Conservation (phyloP, 1,140 invertebrate species). For the Phymastichus coffea region DNA sequence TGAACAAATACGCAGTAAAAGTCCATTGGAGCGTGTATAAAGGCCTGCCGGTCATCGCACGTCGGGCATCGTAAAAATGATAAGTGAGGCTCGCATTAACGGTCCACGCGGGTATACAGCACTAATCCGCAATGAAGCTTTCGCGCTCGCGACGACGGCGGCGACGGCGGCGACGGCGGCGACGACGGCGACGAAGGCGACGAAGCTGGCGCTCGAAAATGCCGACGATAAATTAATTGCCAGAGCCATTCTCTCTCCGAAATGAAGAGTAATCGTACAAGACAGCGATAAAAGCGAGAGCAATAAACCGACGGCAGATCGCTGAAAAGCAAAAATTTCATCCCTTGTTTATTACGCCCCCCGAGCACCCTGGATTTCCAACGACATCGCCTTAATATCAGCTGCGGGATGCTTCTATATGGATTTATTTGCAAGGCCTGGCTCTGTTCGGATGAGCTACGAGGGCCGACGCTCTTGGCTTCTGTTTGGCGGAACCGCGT, state of each 20-base stretch:
- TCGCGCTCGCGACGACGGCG: no score
- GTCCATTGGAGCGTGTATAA: constrained; percentile 9
- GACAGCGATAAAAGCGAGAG: neutral
- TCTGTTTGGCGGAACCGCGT: no score
- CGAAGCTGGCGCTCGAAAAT: constrained; percentile 21
- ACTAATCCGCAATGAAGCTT: constrained; percentile 24
- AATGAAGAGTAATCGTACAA: constrained; percentile 22
- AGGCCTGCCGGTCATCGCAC: neutral
- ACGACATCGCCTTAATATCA: no score
- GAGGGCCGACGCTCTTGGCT: no score
- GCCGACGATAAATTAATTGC: constrained; percentile 25
- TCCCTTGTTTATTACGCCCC: no score
- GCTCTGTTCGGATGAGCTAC: no score
- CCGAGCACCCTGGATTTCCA: no score
- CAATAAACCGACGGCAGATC: neutral
- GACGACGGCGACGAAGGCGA: no score
- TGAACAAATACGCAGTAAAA: constrained; percentile 17
- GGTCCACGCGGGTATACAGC: neutral
- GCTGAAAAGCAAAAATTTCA: no score
- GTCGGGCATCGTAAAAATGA: constrained; percentile 18
- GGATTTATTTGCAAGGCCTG: no score
- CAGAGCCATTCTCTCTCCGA: constrained; percentile 3
- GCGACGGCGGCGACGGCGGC: no score
- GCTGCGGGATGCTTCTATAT: no score
- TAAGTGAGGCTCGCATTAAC: constrained; percentile 20